Evolutionary conservation across 2,888 invertebrate genomes (phyloP).

Genomic region (Unio delphinus): DNA sequence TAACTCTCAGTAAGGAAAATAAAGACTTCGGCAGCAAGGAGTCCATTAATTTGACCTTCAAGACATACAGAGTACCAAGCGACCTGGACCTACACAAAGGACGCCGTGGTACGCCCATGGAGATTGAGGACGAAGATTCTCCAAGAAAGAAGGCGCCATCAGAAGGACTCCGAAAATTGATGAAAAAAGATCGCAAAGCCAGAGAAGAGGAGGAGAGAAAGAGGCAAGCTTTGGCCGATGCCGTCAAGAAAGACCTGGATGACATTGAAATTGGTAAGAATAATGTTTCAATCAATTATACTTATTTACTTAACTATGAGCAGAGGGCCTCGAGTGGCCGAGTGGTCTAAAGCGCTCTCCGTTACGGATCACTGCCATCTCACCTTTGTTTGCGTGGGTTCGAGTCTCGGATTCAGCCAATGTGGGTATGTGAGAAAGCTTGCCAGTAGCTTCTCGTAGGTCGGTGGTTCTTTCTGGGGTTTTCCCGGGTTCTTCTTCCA

Average conservation of each 20-base stretch:
- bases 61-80: slow-evolving; percentile 29
- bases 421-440: no score
- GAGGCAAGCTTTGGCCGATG: slow-evolving; percentile 32
- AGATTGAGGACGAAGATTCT: slow-evolving; percentile 5
- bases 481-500: no score
- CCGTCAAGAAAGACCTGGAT: slow-evolving; percentile 38
- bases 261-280: slow-evolving; percentile 41
- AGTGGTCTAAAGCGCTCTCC: no score
- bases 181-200: slow-evolving; percentile 3
- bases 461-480: no score
- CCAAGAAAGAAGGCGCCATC: slow-evolving; percentile 14
- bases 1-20: slow-evolving; percentile 7
- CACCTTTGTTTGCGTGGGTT: no score
- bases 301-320: no score
- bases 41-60: slow-evolving; percentile 23
- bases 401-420: no score
- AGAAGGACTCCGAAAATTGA: slow-evolving; percentile 19
- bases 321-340: no score
- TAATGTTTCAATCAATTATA: no score
- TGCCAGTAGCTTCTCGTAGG: no score
- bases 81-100: slow-evolving; percentile 29
- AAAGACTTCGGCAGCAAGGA: slow-evolving; percentile 31
- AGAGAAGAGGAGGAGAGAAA: slow-evolving; percentile 18
- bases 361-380: no score
- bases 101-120: slow-evolving; percentile 9